Evolutionary conservation across 2,888 invertebrate genomes (phyloP).

Genomic region (Clanis bilineata): DNA sequence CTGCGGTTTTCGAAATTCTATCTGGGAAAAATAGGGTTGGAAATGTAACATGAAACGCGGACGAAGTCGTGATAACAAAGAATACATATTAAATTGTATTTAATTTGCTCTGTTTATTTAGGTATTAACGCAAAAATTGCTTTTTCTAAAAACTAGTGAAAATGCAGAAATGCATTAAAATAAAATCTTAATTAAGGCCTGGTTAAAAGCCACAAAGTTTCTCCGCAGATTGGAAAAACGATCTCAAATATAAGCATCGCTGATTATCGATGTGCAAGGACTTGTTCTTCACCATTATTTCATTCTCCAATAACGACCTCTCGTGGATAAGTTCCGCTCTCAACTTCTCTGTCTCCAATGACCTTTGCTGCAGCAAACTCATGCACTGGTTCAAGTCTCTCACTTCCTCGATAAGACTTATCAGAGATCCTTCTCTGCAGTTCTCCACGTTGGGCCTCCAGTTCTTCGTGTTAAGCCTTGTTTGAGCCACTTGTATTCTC

Average conservation of each 20-base stretch:
- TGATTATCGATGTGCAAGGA: slow-evolving; percentile 66
- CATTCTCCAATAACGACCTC: slow-evolving; percentile 64
- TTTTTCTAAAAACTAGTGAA: neutral
- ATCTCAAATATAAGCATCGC: slow-evolving; percentile 66
- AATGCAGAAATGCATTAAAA: slow-evolving; percentile 25
- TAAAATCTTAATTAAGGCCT: neutral
- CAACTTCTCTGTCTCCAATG: slow-evolving; percentile 63
- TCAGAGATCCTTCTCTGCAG: slow-evolving; percentile 69
- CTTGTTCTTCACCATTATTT: slow-evolving; percentile 73
- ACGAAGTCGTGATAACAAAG: too few species aligned
- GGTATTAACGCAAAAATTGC: too few species aligned
- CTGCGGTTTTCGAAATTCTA: too few species aligned
- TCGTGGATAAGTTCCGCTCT: slow-evolving; percentile 69
- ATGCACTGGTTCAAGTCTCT: slow-evolving; percentile 69
- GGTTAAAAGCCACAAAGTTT: slow-evolving; percentile 69
- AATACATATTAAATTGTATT: too few species aligned
- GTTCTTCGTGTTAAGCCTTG: slow-evolving; percentile 67
- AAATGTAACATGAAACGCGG: too few species aligned
- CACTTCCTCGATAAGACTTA: slow-evolving; percentile 69
- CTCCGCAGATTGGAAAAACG: slow-evolving; percentile 72
- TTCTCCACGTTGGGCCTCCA: slow-evolving; percentile 70
- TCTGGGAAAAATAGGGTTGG: too few species aligned
- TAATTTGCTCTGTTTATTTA: too few species aligned
- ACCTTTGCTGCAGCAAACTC: slow-evolving; percentile 64
- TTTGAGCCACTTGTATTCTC: slow-evolving; percentile 71